Evolutionary conservation across 2,888 invertebrate species (phyloP).

Genomic region (Tenthredo scrophulariae): DNA sequence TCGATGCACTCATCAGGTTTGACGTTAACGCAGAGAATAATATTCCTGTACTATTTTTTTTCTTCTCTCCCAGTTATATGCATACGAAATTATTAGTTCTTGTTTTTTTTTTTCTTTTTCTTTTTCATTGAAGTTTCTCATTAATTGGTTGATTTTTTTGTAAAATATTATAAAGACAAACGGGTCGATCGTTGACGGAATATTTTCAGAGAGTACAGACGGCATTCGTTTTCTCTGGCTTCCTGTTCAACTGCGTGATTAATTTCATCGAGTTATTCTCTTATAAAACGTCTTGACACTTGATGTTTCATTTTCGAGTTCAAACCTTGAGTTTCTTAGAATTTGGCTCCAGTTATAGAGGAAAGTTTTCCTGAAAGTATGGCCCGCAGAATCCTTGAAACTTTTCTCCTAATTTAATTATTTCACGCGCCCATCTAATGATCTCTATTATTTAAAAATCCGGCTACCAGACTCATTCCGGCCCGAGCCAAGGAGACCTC

Average conservation of each 20-base stretch:
- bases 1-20: background rate
- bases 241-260: background rate
- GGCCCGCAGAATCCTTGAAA: background rate
- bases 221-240: background rate
- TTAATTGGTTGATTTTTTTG: background rate
- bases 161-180: background rate
- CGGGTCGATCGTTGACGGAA: background rate
- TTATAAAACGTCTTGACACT: background rate
- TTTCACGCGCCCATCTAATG: constrained; percentile 11
- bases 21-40: background rate
- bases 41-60: background rate
- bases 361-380: background rate
- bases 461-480: background rate
- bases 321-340: background rate
- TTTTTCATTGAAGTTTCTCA: background rate
- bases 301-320: background rate
- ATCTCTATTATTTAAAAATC: constrained; percentile 37
- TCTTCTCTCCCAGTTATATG: background rate
- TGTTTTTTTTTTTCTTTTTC: background rate
- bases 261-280: background rate
- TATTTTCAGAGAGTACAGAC: background rate
- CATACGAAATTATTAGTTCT: background rate
- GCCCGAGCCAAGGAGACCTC: background rate
- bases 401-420: constrained; percentile 36
- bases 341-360: background rate